These are phyloP conservation scores for Escarpia spicata DNA, from an alignment of 2,888 invertebrate species.

Conservation along the genomic window DNA sequence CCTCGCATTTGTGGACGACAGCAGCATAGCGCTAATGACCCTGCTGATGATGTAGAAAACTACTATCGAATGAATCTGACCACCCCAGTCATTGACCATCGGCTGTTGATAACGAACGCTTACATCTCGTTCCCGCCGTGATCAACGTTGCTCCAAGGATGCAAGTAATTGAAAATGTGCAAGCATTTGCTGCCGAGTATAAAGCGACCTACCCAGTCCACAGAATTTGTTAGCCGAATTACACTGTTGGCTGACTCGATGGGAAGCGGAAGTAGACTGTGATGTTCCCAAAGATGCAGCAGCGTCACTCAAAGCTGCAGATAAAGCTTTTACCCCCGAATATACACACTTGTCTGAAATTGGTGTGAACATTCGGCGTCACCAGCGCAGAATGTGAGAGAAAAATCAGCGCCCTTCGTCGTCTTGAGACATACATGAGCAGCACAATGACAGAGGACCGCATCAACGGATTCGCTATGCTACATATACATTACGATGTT, in stretches of 20 bases:
- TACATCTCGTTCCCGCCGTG: too few species aligned
- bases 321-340: not conserved
- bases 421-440: conserved; percentile 14
- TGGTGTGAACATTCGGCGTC: not conserved
- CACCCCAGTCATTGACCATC: too few species aligned
- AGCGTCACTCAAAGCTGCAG: conserved; percentile 14
- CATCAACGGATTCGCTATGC: conserved; percentile 24
- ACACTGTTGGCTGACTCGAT: not conserved
- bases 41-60: too few species aligned
- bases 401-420: conserved; percentile 21
- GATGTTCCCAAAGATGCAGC: conserved; percentile 21
- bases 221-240: not conserved
- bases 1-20: too few species aligned
- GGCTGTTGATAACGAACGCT: too few species aligned
- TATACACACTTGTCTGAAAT: conserved; percentile 17
- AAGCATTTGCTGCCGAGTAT: too few species aligned
- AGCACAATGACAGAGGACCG: conserved; percentile 25
- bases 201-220: too few species aligned
- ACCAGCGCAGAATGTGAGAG: conserved; percentile 18
- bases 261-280: not conserved
- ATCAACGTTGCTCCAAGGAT: too few species aligned
- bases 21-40: too few species aligned
- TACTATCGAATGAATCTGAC: too few species aligned
- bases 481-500: conserved; percentile 7
- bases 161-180: too few species aligned